Base-by-base conservation (phyloP, 2,113 vertebrate genomes). In the Orcinus orca region DNA sequence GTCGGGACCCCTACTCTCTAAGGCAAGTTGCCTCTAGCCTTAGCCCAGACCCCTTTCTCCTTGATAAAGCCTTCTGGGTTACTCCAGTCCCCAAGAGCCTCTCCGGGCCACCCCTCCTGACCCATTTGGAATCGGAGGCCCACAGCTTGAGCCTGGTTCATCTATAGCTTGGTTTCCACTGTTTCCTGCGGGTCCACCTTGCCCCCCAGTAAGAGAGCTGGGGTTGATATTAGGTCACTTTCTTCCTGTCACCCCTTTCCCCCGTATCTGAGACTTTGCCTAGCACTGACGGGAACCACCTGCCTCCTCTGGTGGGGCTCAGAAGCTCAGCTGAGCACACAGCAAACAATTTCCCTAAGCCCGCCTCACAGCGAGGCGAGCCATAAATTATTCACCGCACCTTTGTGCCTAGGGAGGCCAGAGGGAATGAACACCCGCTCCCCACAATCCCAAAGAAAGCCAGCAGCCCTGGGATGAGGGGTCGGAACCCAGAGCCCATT, bases 301-400 rank as follows among this genome's bases (percentile, higher is more conserved):
- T 8, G 20, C 62, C 70, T 95, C 82, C 63, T 93, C 68, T 90
- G 91, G 65, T 15, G 53, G 92, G 55, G 44, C 68, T 70, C 92
- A 91, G 88, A 84, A 88, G 60, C 80, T 70, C 53, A 38, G 36
- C 41, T 70, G 68, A 95, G 53, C 76, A 47, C 36, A 44, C 50
- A 84, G 95, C 91, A 76, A 76, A 50, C 73, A 71, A 41, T 90
- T 93, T 92, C 97, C 62, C 41, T 12, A 29, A 91, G 96, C 38
- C 62, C 55, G 47, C 77, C 95, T 97, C 89, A 62, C 92, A 67
- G 71, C 0, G 20, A 92, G 76, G 95, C 89, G 60, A 92, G 26
- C 47, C 74, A 95, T 97, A 88, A 95, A 97, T 98, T 96, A 97
- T 97, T 97, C 94, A 97, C 92, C 18, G 33, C 1, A 60, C 74